Percentiles rank a stretch among this genome's conserved stretches.
Evolutionary conservation across 2,113 vertebrate genomes (phyloP).

Genomic region (Varanus salvator): DNA sequence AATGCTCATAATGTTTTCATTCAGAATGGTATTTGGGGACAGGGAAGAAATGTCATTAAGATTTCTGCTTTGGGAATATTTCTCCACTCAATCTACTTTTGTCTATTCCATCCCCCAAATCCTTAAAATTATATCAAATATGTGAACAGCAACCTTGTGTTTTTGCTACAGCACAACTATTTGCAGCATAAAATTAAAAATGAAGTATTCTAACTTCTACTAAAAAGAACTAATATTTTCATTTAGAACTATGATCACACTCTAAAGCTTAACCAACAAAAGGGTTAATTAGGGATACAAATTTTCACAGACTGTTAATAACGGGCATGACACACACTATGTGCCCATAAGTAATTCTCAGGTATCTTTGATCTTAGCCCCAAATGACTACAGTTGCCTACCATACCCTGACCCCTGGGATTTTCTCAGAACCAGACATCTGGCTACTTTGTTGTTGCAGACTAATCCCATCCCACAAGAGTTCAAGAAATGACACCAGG

Average conservation of each 20-base stretch:
- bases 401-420: constrained; percentile 95
- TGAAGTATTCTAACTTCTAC: background rate
- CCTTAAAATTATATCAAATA: constrained; percentile 19
- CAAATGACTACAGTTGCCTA: constrained; percentile 89
- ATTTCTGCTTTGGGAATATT: constrained; percentile 31
- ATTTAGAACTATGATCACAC: constrained; percentile 49
- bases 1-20: constrained; percentile 65
- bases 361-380: constrained; percentile 99
- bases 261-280: constrained; percentile 90
- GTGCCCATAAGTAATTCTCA: constrained; percentile 99
- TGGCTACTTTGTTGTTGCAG: constrained; percentile 99
- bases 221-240: constrained; percentile 48
- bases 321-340: constrained; percentile 96
- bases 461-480: constrained; percentile 96
- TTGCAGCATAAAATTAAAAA: too few species aligned
- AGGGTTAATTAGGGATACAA: constrained; percentile 99
- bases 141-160: background rate
- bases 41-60: constrained; percentile 38
- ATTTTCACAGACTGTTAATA: constrained; percentile 98
- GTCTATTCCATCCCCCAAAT: constrained; percentile 46
- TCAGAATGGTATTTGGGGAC: constrained; percentile 39
- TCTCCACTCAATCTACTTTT: constrained; percentile 49
- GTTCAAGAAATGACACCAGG: constrained; percentile 93
- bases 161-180: background rate
- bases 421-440: constrained; percentile 97